Percentiles rank a stretch among this genome's conserved stretches.
Evolutionary conservation across 37 sponge, comb jelly and placozoan genomes (phyloP).

Genomic region (Aphrocallistes beatrix): DNA sequence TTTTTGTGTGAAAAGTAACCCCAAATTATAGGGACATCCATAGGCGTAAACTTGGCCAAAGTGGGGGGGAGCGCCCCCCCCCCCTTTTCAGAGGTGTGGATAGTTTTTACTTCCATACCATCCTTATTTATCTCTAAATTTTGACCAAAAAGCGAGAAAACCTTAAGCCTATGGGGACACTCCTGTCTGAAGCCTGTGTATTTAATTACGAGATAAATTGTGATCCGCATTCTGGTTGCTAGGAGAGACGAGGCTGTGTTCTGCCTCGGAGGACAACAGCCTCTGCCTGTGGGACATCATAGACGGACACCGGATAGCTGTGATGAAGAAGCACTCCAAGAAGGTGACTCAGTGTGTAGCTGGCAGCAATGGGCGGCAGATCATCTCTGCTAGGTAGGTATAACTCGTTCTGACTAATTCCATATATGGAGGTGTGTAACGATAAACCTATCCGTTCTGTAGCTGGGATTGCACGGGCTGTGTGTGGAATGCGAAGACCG

Average conservation of each 20-base stretch:
- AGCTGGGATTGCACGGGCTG: conserved; percentile 53
- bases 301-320: conserved; percentile 49
- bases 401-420: too few species aligned
- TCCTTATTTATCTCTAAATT: too few species aligned
- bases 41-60: too few species aligned
- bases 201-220: not conserved
- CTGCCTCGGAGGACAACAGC: conserved; percentile 59
- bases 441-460: too few species aligned
- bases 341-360: conserved; percentile 44
- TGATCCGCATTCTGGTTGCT: conserved; percentile 26
- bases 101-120: too few species aligned
- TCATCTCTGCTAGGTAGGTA: conserved; percentile 43
- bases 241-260: conserved; percentile 40
- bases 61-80: too few species aligned
- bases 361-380: conserved; percentile 34
- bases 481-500: conserved; percentile 58
- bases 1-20: too few species aligned
- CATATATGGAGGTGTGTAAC: too few species aligned
- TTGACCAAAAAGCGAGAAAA: too few species aligned
- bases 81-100: too few species aligned
- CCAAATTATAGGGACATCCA: too few species aligned
- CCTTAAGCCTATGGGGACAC: not conserved
- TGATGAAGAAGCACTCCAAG: conserved; percentile 53
- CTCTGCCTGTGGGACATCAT: conserved; percentile 81
- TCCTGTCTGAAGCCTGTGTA: not conserved